Evolutionary conservation across 2,113 vertebrate genomes (phyloP), one percentile per base, ranked within the genome.

Genomic region (Scomber scombrus): DNA sequence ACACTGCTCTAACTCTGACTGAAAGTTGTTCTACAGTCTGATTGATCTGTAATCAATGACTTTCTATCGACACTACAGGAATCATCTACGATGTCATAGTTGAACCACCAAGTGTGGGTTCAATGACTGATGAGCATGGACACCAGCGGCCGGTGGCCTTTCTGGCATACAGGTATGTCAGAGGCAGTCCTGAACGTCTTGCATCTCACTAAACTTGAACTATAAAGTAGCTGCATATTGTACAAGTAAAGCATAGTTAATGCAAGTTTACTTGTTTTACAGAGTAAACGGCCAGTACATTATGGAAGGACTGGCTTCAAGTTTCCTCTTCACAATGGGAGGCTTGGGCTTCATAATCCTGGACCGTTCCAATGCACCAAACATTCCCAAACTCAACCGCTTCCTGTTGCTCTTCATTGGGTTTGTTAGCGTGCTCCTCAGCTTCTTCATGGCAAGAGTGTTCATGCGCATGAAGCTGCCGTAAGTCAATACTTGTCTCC

Each of bases 381-480:
- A 99, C 93, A 98, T 99, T 90, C 98, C 98, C 46, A 99, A 99
- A 89, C 94, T 99, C 84, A 99, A 99, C 85, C 97, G 98, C 71
- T 99, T 99, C 95, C 95, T 99, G 75, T 86, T 99, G 64, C 95
- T 99, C 13, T 99, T 99, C 89, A 99, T 99, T 78, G 98, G 98
- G 16, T 99, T 99, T 65, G 97, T 99, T 87, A 98, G 98, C 0
- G 98, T 99, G 16, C 96, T 99, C 13, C 92, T 99, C 90, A 99
- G 98, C 91, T 99, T 99, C 93, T 99, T 99, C 95, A 99, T 99
- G 98, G 98, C 98, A 72, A 94, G 98, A 90, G 98, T 99, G 52
- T 99, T 99, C 93, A 99, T 99, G 98, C 96, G 98, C 83, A 99
- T 99, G 98, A 99, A 99, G 86, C 92, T 99, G 87, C 98, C 98